phyloP scores from a whole-genome alignment of 1,140 invertebrate species.

The Frieseomelitta varia region DNA sequence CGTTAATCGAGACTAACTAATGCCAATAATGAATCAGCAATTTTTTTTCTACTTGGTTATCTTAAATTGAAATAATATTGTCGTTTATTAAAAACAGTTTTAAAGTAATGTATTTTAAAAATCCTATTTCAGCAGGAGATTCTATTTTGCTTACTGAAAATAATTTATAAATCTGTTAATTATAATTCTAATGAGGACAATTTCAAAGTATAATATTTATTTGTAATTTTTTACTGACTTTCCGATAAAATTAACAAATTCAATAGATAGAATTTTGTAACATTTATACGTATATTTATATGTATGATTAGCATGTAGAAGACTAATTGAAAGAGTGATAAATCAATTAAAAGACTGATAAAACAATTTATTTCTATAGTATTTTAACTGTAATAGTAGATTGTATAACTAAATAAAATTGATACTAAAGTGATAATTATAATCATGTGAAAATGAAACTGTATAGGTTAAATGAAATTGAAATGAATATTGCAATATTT shows the following conservation, averaged over 20 bases:
- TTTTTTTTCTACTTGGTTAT: conserved; percentile 31
- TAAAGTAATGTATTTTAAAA: background rate
- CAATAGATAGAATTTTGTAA: background rate
- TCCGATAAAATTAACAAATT: background rate
- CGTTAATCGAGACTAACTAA: conserved; percentile 52
- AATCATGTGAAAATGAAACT: background rate
- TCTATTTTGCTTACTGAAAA: background rate
- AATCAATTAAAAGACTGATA: no score
- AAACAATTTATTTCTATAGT: background rate
- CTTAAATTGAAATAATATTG: conserved; percentile 35
- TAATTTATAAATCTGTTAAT: background rate
- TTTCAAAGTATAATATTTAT: background rate
- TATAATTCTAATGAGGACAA: background rate
- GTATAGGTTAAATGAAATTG: background rate
- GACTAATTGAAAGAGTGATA: no score
- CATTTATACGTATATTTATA: no score
- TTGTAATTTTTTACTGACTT: background rate
- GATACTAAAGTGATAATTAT: background rate
- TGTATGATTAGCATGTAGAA: accelerated
- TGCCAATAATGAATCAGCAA: conserved; percentile 51
- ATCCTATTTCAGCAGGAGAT: background rate
- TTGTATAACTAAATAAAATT: background rate
- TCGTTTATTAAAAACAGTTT: conserved; percentile 15
- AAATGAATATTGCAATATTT: background rate
- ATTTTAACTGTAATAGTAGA: background rate